Percentiles rank a stretch among this genome's conserved stretches.
phyloP scores from a whole-genome alignment of 2,888 invertebrate species.

The Sceliomorpha sp. region DNA sequence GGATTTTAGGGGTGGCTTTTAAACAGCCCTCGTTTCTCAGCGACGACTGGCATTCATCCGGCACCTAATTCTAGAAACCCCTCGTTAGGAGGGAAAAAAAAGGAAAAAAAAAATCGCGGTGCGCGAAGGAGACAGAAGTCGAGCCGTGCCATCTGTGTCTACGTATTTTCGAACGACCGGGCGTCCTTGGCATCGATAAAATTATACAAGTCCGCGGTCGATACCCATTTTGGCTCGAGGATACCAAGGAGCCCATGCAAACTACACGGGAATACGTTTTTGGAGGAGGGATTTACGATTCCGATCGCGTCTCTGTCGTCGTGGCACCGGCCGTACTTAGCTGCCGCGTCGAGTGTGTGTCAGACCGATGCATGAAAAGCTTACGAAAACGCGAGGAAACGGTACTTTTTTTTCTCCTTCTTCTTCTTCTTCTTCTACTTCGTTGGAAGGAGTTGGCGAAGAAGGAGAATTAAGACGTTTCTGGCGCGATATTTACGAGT shows the following conservation, averaged over 20 bases:
- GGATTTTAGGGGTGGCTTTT: too few species aligned
- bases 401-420: too few species aligned
- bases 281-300: conserved; percentile 64
- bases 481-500: conserved; percentile 45
- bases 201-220: conserved; percentile 53
- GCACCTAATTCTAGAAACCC: conserved; percentile 36
- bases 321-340: conserved; percentile 37
- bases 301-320: conserved; percentile 59
- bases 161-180: conserved; percentile 55
- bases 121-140: too few species aligned
- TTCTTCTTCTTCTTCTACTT: too few species aligned
- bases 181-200: conserved; percentile 57
- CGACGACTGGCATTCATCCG: too few species aligned
- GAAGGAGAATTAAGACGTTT: conserved; percentile 56
- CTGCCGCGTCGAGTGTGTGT: conserved; percentile 53
- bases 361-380: conserved; percentile 52
- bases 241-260: conserved; percentile 48
- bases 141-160: conserved; percentile 46
- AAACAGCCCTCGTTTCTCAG: too few species aligned
- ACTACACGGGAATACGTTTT: conserved; percentile 50
- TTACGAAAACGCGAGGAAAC: conserved; percentile 51
- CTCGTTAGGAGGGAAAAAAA: conserved; percentile 23
- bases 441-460: background rate
- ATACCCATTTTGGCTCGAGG: conserved; percentile 54
- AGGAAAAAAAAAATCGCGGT: conserved; percentile 21